Evolutionary conservation across 2,113 vertebrate species (phyloP), one percentile per base, ranked within the genome.

Genomic region (Melospiza melodia): DNA sequence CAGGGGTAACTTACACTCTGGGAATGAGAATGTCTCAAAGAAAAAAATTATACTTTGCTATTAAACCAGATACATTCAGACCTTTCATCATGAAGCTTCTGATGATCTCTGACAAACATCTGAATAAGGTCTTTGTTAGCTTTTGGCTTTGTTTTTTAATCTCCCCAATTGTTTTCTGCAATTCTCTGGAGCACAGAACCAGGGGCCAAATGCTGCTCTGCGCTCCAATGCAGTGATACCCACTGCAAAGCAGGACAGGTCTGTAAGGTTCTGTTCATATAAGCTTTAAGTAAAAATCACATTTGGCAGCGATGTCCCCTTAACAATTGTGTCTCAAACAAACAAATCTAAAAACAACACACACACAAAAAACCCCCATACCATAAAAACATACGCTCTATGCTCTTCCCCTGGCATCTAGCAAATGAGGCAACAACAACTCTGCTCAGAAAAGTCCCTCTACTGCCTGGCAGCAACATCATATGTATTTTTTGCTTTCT

Each of bases 1-100:
- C 90, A 79, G 95, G 90, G 91, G 91, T 94, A 96, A 96, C 96
- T 98, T 97, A 97, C 90, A 96, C 97, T 94, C 95, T 78, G 93
- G 87, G 93, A 95, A 96, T 93, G 88, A 95, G 96, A 97, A 87
- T 0, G 0, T 48, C 94, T 96, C 97, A 86, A 77, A 93, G 61
- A 90, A 57, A 86, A 93, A 94, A 82, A 84, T 33, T 39, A 87
- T 66, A 57, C 84, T 90, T 95, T 79, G 69, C 91, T 94, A 89
- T 94, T 95, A 96, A 97, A 97, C 89, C 86, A 93, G 91, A 94
- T 87, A 86, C 84, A 89, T 95, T 96, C 89, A 95, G 90, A 93
- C 82, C 93, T 93, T 90, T 95, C 94, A 95, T 84, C 58, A 31
- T 35, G 91, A 94, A 93, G 89, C 95, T 95, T 96, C 82, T 89